These are phyloP conservation scores for Branchipolynoe longqiensis DNA, from an alignment of 2,888 invertebrate species.

Conservation along the genomic window DNA sequence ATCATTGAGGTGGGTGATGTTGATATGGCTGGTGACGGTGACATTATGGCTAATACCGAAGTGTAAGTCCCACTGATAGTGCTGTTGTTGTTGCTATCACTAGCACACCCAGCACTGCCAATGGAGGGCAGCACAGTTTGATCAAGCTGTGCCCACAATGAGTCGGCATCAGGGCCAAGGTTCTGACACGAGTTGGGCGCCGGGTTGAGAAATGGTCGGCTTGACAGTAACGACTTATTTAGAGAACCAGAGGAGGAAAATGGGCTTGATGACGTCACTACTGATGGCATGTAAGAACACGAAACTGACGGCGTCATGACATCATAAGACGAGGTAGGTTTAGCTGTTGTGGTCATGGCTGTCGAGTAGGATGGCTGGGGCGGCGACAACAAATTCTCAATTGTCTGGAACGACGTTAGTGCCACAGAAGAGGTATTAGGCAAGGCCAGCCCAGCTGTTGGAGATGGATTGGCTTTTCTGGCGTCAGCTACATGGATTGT, in stretches of 20 bases:
- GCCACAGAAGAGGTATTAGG: not conserved
- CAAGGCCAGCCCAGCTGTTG: not conserved
- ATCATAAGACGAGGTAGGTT: not conserved
- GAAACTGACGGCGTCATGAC: not conserved
- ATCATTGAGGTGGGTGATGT: not conserved
- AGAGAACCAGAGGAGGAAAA: no score
- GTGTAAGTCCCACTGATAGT: slow-evolving; percentile 6
- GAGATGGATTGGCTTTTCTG: no score
- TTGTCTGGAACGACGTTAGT: not conserved
- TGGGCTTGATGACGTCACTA: no score
- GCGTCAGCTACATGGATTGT: no score
- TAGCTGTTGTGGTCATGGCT: not conserved
- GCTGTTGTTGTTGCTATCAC: not conserved
- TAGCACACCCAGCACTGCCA: not conserved
- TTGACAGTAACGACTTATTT: not conserved
- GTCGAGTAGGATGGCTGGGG: not conserved
- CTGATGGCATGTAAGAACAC: no score
- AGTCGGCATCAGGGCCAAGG: not conserved
- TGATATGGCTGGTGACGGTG: not conserved
- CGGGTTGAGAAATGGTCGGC: not conserved
- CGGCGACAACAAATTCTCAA: not conserved
- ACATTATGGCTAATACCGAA: not conserved
- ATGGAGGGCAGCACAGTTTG: no score
- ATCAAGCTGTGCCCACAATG: no score
- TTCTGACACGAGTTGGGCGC: not conserved